Conservation (phyloP, 2,888 invertebrate species). For the Mylabris sibirica region DNA sequence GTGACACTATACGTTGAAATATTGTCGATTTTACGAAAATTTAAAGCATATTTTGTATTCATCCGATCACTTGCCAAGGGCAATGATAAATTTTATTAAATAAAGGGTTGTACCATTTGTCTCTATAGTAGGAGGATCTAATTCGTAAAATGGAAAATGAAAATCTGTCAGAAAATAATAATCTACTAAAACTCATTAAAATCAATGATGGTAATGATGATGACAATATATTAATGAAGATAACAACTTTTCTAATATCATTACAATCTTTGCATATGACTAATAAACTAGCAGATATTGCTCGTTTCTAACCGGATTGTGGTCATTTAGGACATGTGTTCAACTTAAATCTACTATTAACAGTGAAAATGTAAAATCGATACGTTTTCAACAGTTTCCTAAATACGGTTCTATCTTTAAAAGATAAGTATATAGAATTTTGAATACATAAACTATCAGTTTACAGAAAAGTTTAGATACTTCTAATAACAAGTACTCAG, state of each 20-base stretch:
- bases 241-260: neutral
- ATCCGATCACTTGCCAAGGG: neutral
- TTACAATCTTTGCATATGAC: neutral
- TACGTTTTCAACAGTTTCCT: neutral
- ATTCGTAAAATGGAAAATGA: neutral
- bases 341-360: neutral
- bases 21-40: neutral
- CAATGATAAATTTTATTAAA: neutral
- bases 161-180: neutral
- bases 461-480: neutral
- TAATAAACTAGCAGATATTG: neutral
- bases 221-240: neutral
- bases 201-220: neutral
- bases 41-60: neutral
- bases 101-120: neutral
- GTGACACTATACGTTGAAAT: neutral
- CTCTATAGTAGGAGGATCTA: neutral
- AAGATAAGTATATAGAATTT: neutral
- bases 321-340: constrained; percentile 5
- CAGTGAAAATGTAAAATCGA: constrained; percentile 4
- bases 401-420: neutral
- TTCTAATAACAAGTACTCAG: neutral
- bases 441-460: neutral
- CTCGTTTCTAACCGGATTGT: neutral
- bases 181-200: neutral